Base-by-base conservation (phyloP, 2,888 invertebrate species). In the Monopis laevigella region DNA sequence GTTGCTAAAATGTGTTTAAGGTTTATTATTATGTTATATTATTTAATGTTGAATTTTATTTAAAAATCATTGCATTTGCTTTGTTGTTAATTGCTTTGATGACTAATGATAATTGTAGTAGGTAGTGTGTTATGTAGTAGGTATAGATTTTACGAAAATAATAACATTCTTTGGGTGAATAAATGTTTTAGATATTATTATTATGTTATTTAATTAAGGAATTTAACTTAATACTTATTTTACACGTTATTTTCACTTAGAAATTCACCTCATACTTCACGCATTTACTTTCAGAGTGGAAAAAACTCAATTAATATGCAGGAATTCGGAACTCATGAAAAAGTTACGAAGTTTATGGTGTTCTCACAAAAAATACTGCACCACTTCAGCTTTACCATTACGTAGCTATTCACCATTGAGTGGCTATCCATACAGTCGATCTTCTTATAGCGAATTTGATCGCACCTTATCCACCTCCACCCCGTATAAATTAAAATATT, bases 271-370 rank as follows among this genome's bases (percentile, higher is more conserved):
- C 32, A 32, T 34, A 46, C 40, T 49, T 51, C 53, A 51, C 43
- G 48, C 46, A 40, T 43, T 32, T 39, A 43, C 54, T 83, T 84
- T 65, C 83, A 87, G 86, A 84, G 66, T 70, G 67, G 85, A 86
- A 57, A 82, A 71, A 65, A 65, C 74, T 59, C 82, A 82, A 61
- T 78, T 86, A 71, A 82, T 81, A 70, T 78, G 73, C 65, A 84
- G 85, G 64, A 86, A 86, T 65, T 69, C 72, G 54, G 84, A 84
- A 54, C 75, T 86, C 58, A 82, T 85, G 80, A 74, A 78, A 64
- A 84, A 84, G 64, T 78, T 86, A 52, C 78, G 82, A 59, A 81
- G 74, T 51, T 64, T 86, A 47, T 86, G 86, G 84, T 78, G 71
- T 58, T 83, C 83, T 60, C 83, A 85, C 72, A 85, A 84, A 62